These are phyloP conservation scores for Apogon hyalosoma DNA, from an alignment of 2,797 vertebrate species.

Conservation along the genomic window DNA sequence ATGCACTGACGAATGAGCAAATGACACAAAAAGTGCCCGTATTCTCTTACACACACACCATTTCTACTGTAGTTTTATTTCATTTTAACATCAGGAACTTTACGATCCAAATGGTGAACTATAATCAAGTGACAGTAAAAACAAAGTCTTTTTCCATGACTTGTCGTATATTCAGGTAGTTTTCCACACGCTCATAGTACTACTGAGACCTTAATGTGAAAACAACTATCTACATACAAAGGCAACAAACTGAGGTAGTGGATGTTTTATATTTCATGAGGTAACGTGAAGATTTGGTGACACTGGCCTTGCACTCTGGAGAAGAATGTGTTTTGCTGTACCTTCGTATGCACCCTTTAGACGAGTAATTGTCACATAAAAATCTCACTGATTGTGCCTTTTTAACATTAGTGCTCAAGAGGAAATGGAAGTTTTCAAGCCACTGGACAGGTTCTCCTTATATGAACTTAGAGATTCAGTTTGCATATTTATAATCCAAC, in stretches of 20 bases:
- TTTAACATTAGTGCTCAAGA: slow-evolving; percentile 13
- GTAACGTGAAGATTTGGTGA: not conserved
- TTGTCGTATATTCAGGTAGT: not conserved
- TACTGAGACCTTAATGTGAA: not conserved
- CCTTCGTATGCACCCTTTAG: slow-evolving; percentile 31
- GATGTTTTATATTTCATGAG: not conserved
- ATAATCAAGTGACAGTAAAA: not conserved
- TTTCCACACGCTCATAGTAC: not conserved
- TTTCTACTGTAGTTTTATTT: not conserved
- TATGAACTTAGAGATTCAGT: slow-evolving; percentile 4
- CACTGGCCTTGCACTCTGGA: slow-evolving; percentile 5
- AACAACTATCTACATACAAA: not conserved
- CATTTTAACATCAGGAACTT: not conserved
- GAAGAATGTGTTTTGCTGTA: slow-evolving; percentile 10
- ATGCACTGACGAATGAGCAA: slow-evolving; percentile 46
- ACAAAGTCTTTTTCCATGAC: not conserved
- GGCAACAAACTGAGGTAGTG: not conserved
- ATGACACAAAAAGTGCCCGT: slow-evolving; percentile 26
- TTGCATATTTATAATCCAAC: slow-evolving; percentile 9
- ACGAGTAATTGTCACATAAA: slow-evolving; percentile 6
- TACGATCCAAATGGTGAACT: not conserved
- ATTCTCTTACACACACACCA: not conserved
- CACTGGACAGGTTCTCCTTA: slow-evolving; percentile 11
- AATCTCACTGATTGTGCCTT: slow-evolving; percentile 51
- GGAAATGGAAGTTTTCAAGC: slow-evolving; percentile 14